phyloP scores from a whole-genome alignment of 2,113 vertebrate genomes.

The Oryzias javanicus region DNA sequence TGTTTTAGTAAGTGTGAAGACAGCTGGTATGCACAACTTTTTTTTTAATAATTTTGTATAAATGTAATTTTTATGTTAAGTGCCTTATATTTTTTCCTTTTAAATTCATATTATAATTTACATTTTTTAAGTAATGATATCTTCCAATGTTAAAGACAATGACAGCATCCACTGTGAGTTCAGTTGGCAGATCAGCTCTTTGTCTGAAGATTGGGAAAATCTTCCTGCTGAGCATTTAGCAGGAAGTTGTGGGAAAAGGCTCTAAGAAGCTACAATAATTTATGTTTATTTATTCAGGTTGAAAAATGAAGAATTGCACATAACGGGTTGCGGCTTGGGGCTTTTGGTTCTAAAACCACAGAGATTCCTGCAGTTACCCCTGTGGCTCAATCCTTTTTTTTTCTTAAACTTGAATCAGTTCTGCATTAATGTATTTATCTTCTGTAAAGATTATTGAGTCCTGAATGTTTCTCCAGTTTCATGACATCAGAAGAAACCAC shows the following conservation, averaged over 20 bases:
- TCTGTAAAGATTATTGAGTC: neutral
- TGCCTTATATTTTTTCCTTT: no score
- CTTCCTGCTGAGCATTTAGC: constrained; percentile 15
- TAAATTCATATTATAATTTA: no score
- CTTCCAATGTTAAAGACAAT: no score
- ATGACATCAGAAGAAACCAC: constrained; percentile 2
- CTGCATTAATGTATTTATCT: constrained; percentile 8
- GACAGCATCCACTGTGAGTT: no score
- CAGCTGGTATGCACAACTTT: no score
- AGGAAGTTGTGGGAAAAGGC: constrained; percentile 42
- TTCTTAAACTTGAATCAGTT: neutral
- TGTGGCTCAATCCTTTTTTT: constrained; percentile 2
- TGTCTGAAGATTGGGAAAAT: constrained; percentile 18
- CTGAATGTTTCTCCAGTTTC: constrained; percentile 2
- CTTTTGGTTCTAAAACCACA: constrained; percentile 58
- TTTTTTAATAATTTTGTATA: no score
- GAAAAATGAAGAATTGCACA: constrained; percentile 48
- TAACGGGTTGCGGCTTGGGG: constrained; percentile 32
- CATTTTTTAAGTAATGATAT: no score
- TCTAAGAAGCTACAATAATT: constrained; percentile 66
- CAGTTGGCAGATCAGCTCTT: neutral
- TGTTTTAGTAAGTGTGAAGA: no score
- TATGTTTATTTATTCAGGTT: constrained; percentile 69
- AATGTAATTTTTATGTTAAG: no score
- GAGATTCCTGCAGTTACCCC: constrained; percentile 16